Conservation (phyloP, 2,888 invertebrate species). For the Cryptophagus acutangulus region DNA sequence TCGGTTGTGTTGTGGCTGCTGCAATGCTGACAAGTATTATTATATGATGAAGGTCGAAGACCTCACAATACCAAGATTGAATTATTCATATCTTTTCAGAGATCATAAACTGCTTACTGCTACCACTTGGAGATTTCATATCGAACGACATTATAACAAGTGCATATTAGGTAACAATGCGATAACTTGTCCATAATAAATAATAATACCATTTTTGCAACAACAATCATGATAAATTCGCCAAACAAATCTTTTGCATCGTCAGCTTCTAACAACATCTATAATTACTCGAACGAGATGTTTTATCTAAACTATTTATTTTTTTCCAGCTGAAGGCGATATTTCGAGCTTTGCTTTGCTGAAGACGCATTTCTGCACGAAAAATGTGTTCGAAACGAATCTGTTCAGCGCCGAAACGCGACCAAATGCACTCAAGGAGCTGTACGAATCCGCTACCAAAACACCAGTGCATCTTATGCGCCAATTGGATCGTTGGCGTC, state of each 20-base stretch:
- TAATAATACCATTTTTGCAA: no score
- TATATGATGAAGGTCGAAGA: slow-evolving; percentile 31
- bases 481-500: slow-evolving; percentile 63
- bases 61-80: slow-evolving; percentile 19
- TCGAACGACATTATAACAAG: slow-evolving; percentile 9
- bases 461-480: slow-evolving; percentile 60
- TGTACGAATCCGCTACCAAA: slow-evolving; percentile 74
- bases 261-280: no score
- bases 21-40: slow-evolving; percentile 31
- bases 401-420: slow-evolving; percentile 72
- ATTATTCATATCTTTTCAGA: slow-evolving; percentile 19
- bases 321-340: slow-evolving; percentile 93
- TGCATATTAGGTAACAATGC: no score
- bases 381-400: slow-evolving; percentile 63
- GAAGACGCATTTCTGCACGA: slow-evolving; percentile 71
- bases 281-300: no score
- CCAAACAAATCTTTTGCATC: no score
- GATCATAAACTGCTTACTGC: not conserved
- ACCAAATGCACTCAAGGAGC: slow-evolving; percentile 67
- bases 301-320: no score
- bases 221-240: no score
- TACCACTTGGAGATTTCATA: slow-evolving; percentile 14
- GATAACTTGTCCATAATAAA: no score
- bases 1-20: no score
- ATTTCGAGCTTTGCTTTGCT: slow-evolving; percentile 79